phyloP scores from a whole-genome alignment of 2,797 vertebrate species.

The Apodemus agrarius region DNA sequence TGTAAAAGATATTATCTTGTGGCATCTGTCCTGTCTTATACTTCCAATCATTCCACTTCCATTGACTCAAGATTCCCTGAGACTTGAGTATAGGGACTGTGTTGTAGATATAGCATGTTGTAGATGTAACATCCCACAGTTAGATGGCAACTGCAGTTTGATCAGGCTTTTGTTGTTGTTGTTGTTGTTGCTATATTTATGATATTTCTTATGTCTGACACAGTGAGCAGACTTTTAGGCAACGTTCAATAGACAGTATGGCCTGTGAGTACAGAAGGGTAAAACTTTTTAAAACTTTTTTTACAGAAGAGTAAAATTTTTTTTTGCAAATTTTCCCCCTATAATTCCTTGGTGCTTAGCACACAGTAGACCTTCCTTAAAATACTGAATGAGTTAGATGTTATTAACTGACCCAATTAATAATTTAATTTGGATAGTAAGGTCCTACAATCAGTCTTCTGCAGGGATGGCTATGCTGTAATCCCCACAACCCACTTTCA shows the following conservation, averaged over 20 bases:
- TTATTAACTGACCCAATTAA: neutral
- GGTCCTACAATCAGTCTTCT: rapidly evolving
- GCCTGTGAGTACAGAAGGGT: neutral
- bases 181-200: neutral
- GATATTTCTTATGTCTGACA: neutral
- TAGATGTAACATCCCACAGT: neutral
- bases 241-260: neutral
- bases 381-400: neutral
- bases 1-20: neutral
- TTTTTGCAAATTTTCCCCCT: neutral
- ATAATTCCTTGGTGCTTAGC: neutral
- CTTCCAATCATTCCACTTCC: neutral
- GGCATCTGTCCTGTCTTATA: neutral
- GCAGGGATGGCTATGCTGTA: neutral
- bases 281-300: too few species aligned
- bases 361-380: neutral
- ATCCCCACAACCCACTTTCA: rapidly evolving
- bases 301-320: too few species aligned
- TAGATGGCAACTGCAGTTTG: neutral
- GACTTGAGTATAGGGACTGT: neutral
- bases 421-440: neutral
- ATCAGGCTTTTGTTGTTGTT: neutral
- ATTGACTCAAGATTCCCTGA: neutral
- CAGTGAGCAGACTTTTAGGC: neutral
- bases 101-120: neutral